Evolutionary conservation across 2,888 invertebrate genomes (phyloP).

Genomic region (Eutolmus rufibarbis): DNA sequence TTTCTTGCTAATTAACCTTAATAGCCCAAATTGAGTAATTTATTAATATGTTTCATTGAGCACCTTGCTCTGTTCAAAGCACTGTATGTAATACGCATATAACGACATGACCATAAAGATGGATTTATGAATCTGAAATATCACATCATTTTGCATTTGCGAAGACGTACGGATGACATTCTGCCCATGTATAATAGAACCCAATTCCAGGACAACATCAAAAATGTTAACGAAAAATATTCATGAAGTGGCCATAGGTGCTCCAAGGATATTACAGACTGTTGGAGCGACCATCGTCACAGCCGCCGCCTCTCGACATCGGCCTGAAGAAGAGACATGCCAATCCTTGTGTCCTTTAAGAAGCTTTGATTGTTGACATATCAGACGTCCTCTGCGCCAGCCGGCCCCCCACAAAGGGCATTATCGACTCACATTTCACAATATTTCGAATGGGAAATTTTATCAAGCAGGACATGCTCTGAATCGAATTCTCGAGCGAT

Average conservation of each 20-base stretch:
- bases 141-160: no score
- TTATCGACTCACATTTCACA: constrained; percentile 23
- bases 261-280: not conserved
- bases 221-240: not conserved
- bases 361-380: constrained; percentile 8
- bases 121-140: no score
- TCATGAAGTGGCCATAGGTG: not conserved
- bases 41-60: no score
- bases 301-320: not conserved
- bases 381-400: not conserved
- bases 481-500: constrained; percentile 22
- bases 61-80: no score
- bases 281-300: not conserved
- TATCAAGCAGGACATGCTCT: constrained; percentile 24
- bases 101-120: no score
- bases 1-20: no score
- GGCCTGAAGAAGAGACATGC: not conserved
- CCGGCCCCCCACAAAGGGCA: not conserved
- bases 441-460: constrained; percentile 21
- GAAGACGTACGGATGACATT: not conserved
- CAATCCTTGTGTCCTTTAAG: not conserved
- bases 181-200: not conserved
- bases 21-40: no score
- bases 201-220: not conserved
- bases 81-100: no score